phyloP scores from a whole-genome alignment of 1,140 invertebrate genomes.

The Caenorhabditis brenneri region DNA sequence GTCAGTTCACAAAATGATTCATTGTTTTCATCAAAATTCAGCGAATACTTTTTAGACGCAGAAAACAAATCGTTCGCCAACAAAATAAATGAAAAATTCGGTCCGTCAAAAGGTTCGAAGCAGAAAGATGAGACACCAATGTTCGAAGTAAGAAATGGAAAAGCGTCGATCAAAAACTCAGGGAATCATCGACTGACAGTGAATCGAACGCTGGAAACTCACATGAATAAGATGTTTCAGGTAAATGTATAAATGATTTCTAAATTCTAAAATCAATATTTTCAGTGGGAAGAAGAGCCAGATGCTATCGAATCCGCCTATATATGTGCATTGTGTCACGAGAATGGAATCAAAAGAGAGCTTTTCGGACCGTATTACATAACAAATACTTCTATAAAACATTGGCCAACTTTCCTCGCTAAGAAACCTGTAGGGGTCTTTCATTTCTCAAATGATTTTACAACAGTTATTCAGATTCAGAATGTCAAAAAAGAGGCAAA shows the following conservation, averaged over 20 bases:
- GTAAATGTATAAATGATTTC: neutral
- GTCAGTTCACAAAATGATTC: neutral
- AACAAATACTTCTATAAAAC: neutral
- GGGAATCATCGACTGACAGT: neutral
- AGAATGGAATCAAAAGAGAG: neutral
- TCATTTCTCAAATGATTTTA: neutral
- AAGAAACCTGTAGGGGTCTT: neutral
- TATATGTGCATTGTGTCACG: constrained; percentile 26
- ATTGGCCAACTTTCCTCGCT: constrained; percentile 8
- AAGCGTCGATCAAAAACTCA: constrained; percentile 2
- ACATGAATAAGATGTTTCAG: constrained; percentile 19
- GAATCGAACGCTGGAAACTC: neutral
- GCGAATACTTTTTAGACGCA: neutral
- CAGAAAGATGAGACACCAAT: constrained; percentile 8
- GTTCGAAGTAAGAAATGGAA: constrained; percentile 16
- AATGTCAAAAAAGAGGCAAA: neutral
- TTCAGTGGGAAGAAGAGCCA: constrained; percentile 9
- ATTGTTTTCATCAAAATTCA: neutral
- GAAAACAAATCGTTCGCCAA: neutral
- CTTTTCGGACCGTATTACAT: constrained; percentile 12
- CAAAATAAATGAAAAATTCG: constrained; percentile 3
- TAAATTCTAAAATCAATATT: neutral
- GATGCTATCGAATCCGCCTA: constrained; percentile 10
- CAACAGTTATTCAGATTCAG: neutral
- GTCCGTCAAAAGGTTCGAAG: neutral